A percentile compares a stretch with the other conserved stretches of the same genome.
phyloP scores from a whole-genome alignment of 2,113 vertebrate genomes.

The Mesocricetus auratus region DNA sequence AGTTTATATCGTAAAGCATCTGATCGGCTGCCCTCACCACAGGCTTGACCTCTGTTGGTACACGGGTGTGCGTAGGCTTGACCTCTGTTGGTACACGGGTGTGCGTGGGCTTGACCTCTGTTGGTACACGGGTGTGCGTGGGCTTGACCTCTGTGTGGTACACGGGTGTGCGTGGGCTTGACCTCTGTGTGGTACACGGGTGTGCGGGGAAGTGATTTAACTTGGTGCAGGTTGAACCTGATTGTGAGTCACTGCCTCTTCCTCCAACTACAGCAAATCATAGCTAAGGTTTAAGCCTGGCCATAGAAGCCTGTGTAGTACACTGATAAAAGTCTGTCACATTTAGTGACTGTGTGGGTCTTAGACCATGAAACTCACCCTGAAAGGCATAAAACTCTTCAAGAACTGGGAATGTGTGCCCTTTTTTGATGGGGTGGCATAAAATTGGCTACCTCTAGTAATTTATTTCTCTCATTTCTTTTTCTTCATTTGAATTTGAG shows the following conservation, averaged over 20 bases:
- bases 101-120: not conserved
- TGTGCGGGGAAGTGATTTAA: not conserved
- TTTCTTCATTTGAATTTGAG: conserved; percentile 77
- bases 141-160: not conserved
- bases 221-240: not conserved
- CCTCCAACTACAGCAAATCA: not conserved
- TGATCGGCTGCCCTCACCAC: not conserved
- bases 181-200: not conserved
- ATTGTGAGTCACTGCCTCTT: not conserved
- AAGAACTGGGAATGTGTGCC: conserved; percentile 62
- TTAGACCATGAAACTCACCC: conserved; percentile 44
- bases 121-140: not conserved
- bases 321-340: conserved; percentile 48
- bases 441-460: conserved; percentile 78
- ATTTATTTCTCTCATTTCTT: conserved; percentile 80
- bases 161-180: not conserved
- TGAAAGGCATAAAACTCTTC: conserved; percentile 75
- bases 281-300: conserved; percentile 31
- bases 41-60: not conserved
- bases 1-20: not conserved
- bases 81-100: not conserved
- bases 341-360: conserved; percentile 46
- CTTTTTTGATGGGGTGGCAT: conserved; percentile 55
- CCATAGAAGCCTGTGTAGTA: conserved; percentile 42
- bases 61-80: not conserved